Percentiles rank a stretch among this genome's conserved stretches.
Evolutionary conservation across 2,888 invertebrate species (phyloP).

Genomic region (Caenorhabditis sinica): DNA sequence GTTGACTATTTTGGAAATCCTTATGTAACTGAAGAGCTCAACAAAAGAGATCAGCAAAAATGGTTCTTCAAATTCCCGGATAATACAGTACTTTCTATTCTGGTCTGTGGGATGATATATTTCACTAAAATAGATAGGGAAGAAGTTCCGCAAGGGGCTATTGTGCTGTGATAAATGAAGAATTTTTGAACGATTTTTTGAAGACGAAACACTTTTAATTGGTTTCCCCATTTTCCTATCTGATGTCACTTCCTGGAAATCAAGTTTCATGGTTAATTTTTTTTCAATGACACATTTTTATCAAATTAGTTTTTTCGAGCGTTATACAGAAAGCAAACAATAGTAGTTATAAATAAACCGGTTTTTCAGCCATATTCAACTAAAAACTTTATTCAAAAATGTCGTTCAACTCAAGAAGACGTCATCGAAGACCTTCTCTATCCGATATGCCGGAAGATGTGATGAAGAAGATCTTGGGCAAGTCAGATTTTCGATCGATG

Average conservation of each 20-base stretch:
- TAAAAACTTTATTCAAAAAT: not conserved
- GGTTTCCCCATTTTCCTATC: too few species aligned
- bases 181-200: not conserved
- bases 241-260: too few species aligned
- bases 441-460: not conserved
- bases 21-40: not conserved
- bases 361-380: too few species aligned
- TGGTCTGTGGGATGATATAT: not conserved
- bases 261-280: too few species aligned
- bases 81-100: not conserved
- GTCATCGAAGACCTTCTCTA: not conserved
- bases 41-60: not conserved
- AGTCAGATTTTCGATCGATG: constrained; percentile 1
- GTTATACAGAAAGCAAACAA: too few species aligned
- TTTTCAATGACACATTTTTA: too few species aligned
- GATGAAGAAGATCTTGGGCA: constrained; percentile 2
- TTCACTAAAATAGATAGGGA: not conserved
- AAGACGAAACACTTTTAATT: not conserved
- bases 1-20: not conserved
- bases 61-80: constrained; percentile 1
- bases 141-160: not conserved
- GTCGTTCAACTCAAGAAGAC: not conserved
- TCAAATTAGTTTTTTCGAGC: too few species aligned
- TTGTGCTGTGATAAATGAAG: not conserved
- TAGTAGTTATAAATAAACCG: too few species aligned